Evolutionary conservation across 2,888 invertebrate species (phyloP).

Genomic region (Alloscopus bannaensis): DNA sequence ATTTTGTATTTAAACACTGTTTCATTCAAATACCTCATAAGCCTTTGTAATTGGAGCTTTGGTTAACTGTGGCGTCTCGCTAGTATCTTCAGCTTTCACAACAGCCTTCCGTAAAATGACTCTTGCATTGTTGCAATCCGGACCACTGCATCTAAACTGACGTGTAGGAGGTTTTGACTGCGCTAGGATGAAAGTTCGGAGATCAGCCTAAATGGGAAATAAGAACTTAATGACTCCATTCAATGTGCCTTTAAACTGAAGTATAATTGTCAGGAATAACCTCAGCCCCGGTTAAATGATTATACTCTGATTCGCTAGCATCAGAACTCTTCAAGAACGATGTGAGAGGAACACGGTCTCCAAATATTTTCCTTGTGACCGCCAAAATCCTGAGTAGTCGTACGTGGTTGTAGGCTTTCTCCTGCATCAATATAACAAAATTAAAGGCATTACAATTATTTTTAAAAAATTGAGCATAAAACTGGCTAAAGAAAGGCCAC

Average conservation of each 20-base stretch:
- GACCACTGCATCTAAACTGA: background rate
- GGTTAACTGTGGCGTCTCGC: constrained; percentile 14
- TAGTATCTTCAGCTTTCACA: too few relatives aligned
- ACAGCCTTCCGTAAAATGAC: constrained; percentile 34
- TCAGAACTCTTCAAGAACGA: too few relatives aligned
- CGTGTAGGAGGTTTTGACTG: background rate
- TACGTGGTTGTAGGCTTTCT: background rate
- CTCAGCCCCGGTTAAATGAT: too few relatives aligned
- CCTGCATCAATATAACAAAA: constrained; percentile 11
- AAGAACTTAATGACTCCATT: too few relatives aligned
- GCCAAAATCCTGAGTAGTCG: constrained; percentile 10
- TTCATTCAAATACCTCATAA: constrained; percentile 60
- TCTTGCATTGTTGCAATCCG: constrained; percentile 64
- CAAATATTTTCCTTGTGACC: constrained; percentile 22
- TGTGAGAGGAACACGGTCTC: too few relatives aligned
- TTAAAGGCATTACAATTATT: background rate
- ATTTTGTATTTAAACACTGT: too few relatives aligned
- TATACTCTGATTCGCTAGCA: too few relatives aligned
- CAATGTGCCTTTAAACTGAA: too few relatives aligned
- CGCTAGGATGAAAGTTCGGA: background rate
- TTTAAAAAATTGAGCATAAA: too few relatives aligned
- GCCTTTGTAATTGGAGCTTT: constrained; percentile 39
- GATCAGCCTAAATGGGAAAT: background rate
- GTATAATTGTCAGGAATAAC: too few relatives aligned
- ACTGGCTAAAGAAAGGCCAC: too few relatives aligned